Percentiles rank a stretch among this genome's conserved stretches.
Conservation (phyloP, 2,888 invertebrate species). For the Stenotaenia linearis region DNA sequence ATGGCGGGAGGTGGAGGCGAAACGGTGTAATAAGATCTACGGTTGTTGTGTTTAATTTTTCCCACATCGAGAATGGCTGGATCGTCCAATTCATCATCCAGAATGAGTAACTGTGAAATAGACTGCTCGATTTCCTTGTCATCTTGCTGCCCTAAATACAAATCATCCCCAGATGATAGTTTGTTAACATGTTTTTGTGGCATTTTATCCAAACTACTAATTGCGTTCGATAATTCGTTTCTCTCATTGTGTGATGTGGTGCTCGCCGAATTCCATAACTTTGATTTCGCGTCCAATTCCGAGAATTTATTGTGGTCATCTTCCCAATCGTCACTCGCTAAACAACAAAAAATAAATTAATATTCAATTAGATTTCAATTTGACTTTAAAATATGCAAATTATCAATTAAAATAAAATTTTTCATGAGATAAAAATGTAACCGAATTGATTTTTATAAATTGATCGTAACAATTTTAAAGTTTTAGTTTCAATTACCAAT, state of each 20-base stretch:
- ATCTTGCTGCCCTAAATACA: conserved; percentile 22
- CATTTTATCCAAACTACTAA: not conserved
- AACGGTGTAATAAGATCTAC: conserved; percentile 33
- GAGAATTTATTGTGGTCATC: conserved; percentile 65
- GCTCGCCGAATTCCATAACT: not conserved
- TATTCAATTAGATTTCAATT: too few relatives aligned
- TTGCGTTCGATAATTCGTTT: not conserved
- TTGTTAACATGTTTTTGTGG: not conserved
- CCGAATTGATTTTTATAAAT: too few relatives aligned
- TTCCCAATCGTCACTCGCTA: conserved; percentile 59
- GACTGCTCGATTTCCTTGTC: conserved; percentile 42
- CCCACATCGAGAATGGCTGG: conserved; percentile 39
- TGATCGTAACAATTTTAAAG: not conserved
- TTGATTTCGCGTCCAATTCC: conserved; percentile 52
- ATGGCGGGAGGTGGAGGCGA: conserved; percentile 40
- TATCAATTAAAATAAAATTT: too few relatives aligned
- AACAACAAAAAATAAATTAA: too few relatives aligned
- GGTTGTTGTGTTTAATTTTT: not conserved
- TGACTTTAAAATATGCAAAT: too few relatives aligned
- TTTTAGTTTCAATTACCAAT: not conserved
- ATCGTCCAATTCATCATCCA: conserved; percentile 43
- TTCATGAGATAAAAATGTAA: too few relatives aligned
- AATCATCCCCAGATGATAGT: not conserved
- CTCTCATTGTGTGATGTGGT: not conserved
- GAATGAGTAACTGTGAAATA: conserved; percentile 43